phyloP scores from a whole-genome alignment of 2,113 vertebrate genomes.

The Gymnogyps californianus region DNA sequence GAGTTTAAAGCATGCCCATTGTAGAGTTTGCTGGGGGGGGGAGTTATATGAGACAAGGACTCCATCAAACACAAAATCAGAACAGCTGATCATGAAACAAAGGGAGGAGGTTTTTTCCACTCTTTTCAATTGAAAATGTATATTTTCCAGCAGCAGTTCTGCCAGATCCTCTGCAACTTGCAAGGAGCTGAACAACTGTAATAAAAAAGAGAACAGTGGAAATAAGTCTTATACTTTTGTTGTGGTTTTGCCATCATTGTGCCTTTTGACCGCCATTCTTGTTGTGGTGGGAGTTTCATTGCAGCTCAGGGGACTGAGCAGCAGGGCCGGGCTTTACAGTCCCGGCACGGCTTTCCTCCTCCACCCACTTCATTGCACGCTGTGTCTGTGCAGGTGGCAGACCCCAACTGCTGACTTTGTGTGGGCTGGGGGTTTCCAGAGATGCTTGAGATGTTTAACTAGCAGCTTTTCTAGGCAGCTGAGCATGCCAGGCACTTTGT shows the following conservation, averaged over 20 bases:
- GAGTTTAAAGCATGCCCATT: not conserved
- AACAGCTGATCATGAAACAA: not conserved
- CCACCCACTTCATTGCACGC: accelerated
- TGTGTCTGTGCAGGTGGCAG: not conserved
- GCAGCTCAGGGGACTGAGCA: not conserved
- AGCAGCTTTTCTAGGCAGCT: not conserved
- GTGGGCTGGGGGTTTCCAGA: not conserved
- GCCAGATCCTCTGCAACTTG: not conserved
- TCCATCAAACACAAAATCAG: not conserved
- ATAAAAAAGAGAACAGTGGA: not conserved
- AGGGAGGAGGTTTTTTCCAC: not conserved
- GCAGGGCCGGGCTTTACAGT: not conserved
- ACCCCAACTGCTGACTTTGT: not conserved
- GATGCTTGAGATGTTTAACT: not conserved
- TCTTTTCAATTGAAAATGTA: not conserved
- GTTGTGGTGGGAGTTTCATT: not conserved
- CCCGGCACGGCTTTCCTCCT: not conserved
- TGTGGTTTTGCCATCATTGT: not conserved
- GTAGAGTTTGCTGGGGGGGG: not conserved
- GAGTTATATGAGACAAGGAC: not conserved
- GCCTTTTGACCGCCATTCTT: not conserved
- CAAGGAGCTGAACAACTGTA: not conserved
- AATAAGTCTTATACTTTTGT: not conserved
- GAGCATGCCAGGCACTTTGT: not conserved
- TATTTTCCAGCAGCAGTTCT: not conserved